phyloP scores from a whole-genome alignment of 2,888 invertebrate species.

The Oscheius sp. region DNA sequence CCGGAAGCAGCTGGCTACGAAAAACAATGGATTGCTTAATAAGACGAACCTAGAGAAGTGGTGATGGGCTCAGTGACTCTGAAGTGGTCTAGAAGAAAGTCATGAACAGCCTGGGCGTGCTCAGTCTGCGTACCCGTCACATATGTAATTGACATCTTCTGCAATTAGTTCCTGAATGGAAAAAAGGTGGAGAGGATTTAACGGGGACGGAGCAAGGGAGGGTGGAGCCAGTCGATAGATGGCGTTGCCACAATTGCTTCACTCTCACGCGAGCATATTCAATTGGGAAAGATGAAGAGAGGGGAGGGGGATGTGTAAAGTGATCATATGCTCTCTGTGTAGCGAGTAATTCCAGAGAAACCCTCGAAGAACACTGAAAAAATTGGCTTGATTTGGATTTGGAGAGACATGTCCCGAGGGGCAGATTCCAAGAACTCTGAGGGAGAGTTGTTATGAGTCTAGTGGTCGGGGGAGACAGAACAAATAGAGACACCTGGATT shows the following conservation, averaged over 20 bases:
- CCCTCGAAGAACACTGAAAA: no score
- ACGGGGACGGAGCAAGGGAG: slow-evolving; percentile 6
- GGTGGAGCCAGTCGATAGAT: slow-evolving; percentile 41
- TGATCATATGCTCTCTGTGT: neutral
- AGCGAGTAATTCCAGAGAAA: no score
- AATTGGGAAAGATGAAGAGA: slow-evolving; percentile 22
- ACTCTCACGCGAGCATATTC: slow-evolving; percentile 21
- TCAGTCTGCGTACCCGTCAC: slow-evolving; percentile 26
- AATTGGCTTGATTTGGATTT: no score
- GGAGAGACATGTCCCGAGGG: no score
- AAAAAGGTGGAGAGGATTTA: neutral
- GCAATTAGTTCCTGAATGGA: slow-evolving; percentile 17
- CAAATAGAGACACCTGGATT: no score
- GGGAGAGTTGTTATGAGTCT: no score
- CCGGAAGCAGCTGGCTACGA: neutral
- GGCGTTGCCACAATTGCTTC: slow-evolving; percentile 38
- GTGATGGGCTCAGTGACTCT: slow-evolving; percentile 58
- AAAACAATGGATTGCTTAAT: neutral
- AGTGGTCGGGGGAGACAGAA: no score
- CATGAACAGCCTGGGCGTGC: slow-evolving; percentile 40
- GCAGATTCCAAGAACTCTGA: no score
- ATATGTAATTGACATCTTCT: slow-evolving; percentile 14
- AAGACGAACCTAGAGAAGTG: slow-evolving; percentile 34
- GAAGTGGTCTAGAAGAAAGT: slow-evolving; percentile 52
- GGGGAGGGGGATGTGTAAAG: neutral